Evolutionary conservation across 2,113 vertebrate genomes (phyloP).

Genomic region (Elanoides forficatus): DNA sequence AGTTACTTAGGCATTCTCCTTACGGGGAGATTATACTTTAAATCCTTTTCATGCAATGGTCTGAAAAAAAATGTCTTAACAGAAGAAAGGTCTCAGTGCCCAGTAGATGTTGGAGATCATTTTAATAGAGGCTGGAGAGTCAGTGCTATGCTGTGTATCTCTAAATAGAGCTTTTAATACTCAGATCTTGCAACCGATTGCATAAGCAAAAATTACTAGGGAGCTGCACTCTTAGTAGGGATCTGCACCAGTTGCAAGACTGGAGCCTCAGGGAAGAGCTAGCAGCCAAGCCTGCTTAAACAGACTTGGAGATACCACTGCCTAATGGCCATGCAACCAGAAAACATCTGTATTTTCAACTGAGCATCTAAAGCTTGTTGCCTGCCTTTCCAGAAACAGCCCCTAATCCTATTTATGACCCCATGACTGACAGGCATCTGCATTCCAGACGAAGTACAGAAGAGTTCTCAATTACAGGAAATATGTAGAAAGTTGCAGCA

Average conservation of each 20-base stretch:
- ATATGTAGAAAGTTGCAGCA: slow-evolving; percentile 56
- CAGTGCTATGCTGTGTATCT: not conserved
- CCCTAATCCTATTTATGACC: slow-evolving; percentile 63
- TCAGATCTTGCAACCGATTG: not conserved
- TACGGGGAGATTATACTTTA: not conserved
- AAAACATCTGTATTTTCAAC: slow-evolving; percentile 55
- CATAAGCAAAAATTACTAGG: not conserved
- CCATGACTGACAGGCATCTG: slow-evolving; percentile 61
- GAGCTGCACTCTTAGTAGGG: not conserved
- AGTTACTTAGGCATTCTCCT: not conserved
- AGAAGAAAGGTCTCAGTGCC: not conserved
- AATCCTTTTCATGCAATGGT: not conserved
- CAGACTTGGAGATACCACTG: not conserved
- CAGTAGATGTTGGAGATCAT: not conserved
- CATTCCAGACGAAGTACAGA: slow-evolving; percentile 54
- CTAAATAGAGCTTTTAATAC: not conserved
- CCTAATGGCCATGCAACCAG: not conserved
- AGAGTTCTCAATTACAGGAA: slow-evolving; percentile 69
- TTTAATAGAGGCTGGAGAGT: not conserved
- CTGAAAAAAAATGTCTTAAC: not conserved
- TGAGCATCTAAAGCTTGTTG: not conserved
- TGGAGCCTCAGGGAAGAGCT: not conserved
- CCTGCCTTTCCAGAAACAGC: slow-evolving; percentile 26
- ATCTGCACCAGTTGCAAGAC: not conserved
- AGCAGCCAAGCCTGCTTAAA: not conserved